Base-by-base conservation (phyloP, 2,113 vertebrate species). In the Rafetus swinhoei region DNA sequence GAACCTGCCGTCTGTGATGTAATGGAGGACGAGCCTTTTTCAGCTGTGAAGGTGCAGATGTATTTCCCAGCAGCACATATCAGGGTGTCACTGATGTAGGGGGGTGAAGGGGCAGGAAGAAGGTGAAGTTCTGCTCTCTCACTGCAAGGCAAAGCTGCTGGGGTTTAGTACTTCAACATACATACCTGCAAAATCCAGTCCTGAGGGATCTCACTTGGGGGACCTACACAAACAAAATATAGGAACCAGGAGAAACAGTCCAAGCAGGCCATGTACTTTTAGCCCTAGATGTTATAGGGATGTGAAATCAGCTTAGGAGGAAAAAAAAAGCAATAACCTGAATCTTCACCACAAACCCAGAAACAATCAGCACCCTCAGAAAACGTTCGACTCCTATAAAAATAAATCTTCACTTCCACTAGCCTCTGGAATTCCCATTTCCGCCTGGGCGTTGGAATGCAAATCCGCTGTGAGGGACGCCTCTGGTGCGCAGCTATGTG, bases 1-100 rank as follows among this genome's bases (percentile, higher is more conserved):
- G 81, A 89, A 79, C 72, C 55, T 84, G 25, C 32, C 84, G 35
- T 74, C n/a, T 94, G 91, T 84, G n/a, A 90, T 74, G 35, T 65
- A 62, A 55, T 50, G 91, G 86, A 69, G 52, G 90, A 91, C 86
- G 39, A 94, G 72, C 81, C 92, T 91, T 79, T 86, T 53, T 81
- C 54, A 82, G 93, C 60, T 69, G 95, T 74, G 84, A 9, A 65
- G 32, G 74, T 86, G 72, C 69, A 90, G 85, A 92, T 69, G 65
- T 50, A 6, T 91, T 90, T 96, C 81, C 62, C 50, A 89, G 55
- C n/a, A 86, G 25, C 8, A 55, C 55, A 72, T 35, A 88, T 74
- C 45, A 77, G 89, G 52, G 32, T 87, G 4, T 39, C 2, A 29
- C 59, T 62, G 25, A 62, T 62, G 59, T 13, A 56, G 3, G 24